phyloP scores from a whole-genome alignment of 2,797 vertebrate genomes.

The Notamacropus eugenii region DNA sequence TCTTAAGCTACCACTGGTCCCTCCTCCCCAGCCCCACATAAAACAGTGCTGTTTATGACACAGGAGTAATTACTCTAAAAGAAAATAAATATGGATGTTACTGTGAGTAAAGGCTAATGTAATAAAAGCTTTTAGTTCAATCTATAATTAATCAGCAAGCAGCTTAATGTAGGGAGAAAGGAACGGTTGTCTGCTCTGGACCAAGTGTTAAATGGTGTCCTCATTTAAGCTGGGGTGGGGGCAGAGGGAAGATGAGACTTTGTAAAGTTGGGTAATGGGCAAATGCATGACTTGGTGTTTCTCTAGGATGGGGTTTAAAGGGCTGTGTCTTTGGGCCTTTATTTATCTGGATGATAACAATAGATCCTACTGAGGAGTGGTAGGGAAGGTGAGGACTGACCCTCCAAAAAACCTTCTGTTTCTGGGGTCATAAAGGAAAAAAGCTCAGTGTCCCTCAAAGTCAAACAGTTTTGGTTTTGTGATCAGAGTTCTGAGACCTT shows the following conservation, averaged over 20 bases:
- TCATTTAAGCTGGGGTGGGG: not conserved
- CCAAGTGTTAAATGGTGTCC: not conserved
- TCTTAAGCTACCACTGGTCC: not conserved
- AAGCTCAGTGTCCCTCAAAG: not conserved
- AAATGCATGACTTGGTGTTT: not conserved
- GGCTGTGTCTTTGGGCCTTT: not conserved
- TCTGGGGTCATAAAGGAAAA: not conserved
- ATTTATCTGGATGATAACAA: not conserved
- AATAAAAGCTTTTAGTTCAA: conserved; percentile 77
- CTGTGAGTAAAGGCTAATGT: conserved; percentile 70
- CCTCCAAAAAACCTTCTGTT: not conserved
- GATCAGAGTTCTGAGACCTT: not conserved
- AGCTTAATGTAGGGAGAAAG: not conserved
- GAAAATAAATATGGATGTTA: conserved; percentile 69
- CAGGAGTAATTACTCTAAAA: conserved; percentile 32
- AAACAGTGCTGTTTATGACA: conserved; percentile 31
- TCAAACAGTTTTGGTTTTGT: not conserved
- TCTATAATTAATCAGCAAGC: conserved; percentile 73
- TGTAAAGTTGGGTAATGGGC: not conserved
- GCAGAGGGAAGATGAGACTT: not conserved
- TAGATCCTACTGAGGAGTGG: not conserved
- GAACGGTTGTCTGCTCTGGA: not conserved
- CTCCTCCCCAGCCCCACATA: rapidly evolving
- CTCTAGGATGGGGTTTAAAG: not conserved
- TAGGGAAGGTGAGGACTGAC: not conserved